A percentile compares a stretch with the other conserved stretches of the same genome.
Conservation (phyloP, 2,888 invertebrate genomes). For the Cryptocheilus praepositus region DNA sequence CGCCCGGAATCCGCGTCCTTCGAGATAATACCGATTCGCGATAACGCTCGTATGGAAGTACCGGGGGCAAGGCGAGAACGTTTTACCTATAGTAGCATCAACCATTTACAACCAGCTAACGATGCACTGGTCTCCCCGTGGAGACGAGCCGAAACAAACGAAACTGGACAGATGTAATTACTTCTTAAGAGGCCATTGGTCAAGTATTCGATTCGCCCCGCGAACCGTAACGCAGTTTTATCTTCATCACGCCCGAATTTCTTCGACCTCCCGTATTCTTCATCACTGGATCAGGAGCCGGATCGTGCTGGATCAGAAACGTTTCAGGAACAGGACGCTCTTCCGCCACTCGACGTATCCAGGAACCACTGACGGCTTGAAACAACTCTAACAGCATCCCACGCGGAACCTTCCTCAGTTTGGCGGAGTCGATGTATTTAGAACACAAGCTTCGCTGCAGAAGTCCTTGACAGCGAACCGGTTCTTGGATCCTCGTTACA, state of each 20-base stretch:
- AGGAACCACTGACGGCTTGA: too few relatives aligned
- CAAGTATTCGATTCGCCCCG: constrained; percentile 40
- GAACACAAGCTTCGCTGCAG: too few relatives aligned
- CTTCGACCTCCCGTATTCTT: background rate
- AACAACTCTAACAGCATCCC: too few relatives aligned
- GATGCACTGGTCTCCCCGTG: constrained; percentile 13
- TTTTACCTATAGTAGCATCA: background rate
- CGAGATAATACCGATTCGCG: constrained; percentile 11
- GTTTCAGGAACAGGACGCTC: too few relatives aligned
- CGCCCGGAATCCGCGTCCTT: background rate
- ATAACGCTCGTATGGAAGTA: constrained; percentile 13
- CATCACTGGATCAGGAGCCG: constrained; percentile 7
- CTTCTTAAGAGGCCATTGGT: constrained; percentile 41
- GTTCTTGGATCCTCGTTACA: too few relatives aligned
- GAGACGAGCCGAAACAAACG: constrained; percentile 21
- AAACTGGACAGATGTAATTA: constrained; percentile 21
- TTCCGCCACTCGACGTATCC: too few relatives aligned
- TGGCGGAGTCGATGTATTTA: too few relatives aligned
- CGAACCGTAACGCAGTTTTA: constrained; percentile 31
- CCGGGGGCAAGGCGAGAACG: constrained; percentile 20
- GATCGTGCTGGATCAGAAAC: constrained; percentile 18
- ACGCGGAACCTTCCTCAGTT: too few relatives aligned
- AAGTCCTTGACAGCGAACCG: too few relatives aligned
- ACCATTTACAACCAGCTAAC: background rate
- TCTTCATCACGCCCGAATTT: background rate